Evolutionary conservation across 2,888 invertebrate genomes (phyloP), one percentile per base, ranked within the genome.

Genomic region (Cantharis lateralis): DNA sequence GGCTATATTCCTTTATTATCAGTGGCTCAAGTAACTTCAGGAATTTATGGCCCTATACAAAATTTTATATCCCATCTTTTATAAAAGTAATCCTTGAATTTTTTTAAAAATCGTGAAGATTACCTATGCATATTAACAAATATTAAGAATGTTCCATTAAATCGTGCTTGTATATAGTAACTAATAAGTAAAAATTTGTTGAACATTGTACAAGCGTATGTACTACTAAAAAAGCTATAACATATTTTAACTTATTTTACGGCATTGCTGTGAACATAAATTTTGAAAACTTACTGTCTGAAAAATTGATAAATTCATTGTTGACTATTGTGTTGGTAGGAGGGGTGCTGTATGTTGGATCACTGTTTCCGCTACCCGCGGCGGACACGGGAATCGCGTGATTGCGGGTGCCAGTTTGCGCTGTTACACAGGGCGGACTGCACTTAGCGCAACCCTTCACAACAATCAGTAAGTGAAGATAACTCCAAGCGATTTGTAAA

Each of bases 331-430:
- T 85, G 81, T 86, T 84, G 83, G 82, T 84, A 88, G 90, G 94
- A 94, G 90, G 94, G 95, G 88, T 82, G 83, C 93, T 95, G 95
- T 89, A 91, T 95, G 84, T 93, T 95, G 92, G 95, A 95, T 90
- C 94, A 94, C 90, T 96, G 95, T 93, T 95, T 95, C 93, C 94
- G 94, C 90, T 94, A 94, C 89, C 93, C 94, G 83, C 91, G 94
- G 85, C 92, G 94, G 88, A 91, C 92, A 88, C 90, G 91, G 83
- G 92, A 92, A 82, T 92, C 93, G 83, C 93, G 95, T 88, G 96
- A 96, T 89, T 96, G 96, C 89, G 95, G 95, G 90, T 96, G 96
- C 91, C 95, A 96, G 90, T 96, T 96, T 90, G 95, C 95, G 86
- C 91, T 96, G 87, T 93, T 96, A 87, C 96, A 96, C 90, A 94